A percentile compares a stretch with the other conserved stretches of the same genome.
These are phyloP conservation scores for Tiliacea aurago DNA, from an alignment of 2,888 invertebrate genomes.

Conservation along the genomic window DNA sequence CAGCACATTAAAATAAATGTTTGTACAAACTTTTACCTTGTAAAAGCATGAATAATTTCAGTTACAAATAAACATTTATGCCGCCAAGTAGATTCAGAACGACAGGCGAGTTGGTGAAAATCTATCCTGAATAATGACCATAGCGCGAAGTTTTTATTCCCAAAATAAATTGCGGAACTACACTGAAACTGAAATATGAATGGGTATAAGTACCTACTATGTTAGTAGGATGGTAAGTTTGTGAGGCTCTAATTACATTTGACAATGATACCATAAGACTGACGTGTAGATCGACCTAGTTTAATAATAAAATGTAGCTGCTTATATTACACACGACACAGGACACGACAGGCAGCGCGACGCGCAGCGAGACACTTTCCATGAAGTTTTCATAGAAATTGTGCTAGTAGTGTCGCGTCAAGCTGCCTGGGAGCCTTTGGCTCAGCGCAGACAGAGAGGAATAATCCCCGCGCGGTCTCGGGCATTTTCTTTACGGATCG, in stretches of 20 bases:
- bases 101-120: neutral
- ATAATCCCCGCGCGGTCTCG: too few species aligned
- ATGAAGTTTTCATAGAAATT: too few species aligned
- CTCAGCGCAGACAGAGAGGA: too few species aligned
- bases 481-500: too few species aligned
- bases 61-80: neutral
- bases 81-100: neutral
- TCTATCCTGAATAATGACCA: neutral
- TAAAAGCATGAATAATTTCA: neutral
- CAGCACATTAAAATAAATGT: neutral
- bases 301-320: neutral
- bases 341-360: too few species aligned
- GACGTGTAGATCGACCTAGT: neutral
- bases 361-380: too few species aligned
- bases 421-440: too few species aligned
- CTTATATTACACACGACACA: neutral
- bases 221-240: neutral
- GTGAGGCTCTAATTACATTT: neutral
- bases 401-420: too few species aligned
- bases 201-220: neutral
- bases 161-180: neutral
- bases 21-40: neutral
- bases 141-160: slow-evolving; percentile 9
- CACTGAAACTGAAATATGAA: neutral
- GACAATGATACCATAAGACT: neutral